Base-by-base conservation (phyloP, 2,888 invertebrate genomes). In the Marronus borbonicus region DNA sequence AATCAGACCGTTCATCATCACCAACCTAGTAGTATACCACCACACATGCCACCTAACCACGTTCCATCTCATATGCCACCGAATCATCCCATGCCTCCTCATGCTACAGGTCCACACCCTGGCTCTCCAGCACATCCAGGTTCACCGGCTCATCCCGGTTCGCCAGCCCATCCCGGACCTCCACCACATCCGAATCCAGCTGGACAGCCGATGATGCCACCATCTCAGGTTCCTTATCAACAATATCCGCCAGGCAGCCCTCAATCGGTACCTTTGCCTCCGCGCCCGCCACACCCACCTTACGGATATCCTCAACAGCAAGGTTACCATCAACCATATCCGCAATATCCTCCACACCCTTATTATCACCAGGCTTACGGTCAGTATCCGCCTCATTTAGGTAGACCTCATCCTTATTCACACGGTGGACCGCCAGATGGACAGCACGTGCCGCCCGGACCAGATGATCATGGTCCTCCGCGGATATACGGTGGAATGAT, bases 381-480 rank as follows among this genome's bases (percentile, higher is more conserved):
- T 12, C 91, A 91, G 78, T 91, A 91, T 85, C 90, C 91, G 14
- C 90, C 91, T 0, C 91, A 91, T 82, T 89, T 89, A 87, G 87
- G 87, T 14, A 85, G 89, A 28, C 89, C 90, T 1, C 90, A 90
- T 83, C 86, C 87, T 5, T 89, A 89, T 78, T 87, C 88, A 5
- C 89, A 84, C 77, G 79, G 80, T 20, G 80, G 80, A 58, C 81
- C 80, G 49, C 80, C 81, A 1, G 86, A 87, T 14, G 89, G 88
- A 49, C 88, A 89, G 65, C 88, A 82, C 66, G 79, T 79, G 52
- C 83, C 84, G 12, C 82, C 83, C 7, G 80, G 79, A 60, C 81
- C 82, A 2, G 84, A 83, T 49, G 83, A 82, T 58, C 83, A 83
- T 69, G 81, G 70, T 4, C 83, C 83, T 8, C 82, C 82, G 39